Base-by-base conservation (phyloP, 2,888 invertebrate genomes). In the Acheta domesticus region DNA sequence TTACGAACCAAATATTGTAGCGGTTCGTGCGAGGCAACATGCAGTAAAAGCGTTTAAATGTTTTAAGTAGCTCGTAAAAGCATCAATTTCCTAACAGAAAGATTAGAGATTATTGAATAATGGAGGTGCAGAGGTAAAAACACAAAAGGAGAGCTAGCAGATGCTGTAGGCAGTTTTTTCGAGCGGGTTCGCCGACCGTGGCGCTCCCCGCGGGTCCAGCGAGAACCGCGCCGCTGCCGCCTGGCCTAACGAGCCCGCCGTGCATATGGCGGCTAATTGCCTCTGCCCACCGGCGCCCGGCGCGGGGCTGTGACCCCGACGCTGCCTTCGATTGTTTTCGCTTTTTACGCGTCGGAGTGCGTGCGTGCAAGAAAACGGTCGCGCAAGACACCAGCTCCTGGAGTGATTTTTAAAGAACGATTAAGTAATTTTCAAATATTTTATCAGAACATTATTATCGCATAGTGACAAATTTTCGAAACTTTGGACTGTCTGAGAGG, bases 21-120 rank as follows among this genome's bases (percentile, higher is more conserved):
- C 62, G 62, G 62, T 62, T 62, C 62, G 62, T 62, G 62, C 62
- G n/a, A 62, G 62, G 62, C n/a, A 62, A n/a, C 62, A 62, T 62
- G 62, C 62, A 62, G 62, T 62, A 62, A 5, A 62, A 62, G 62
- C 62, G 62, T 62, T 62, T 62, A 62, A 62, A 62, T 62, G n/a
- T n/a, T 62, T 62, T 62, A 62, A 62, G 62, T 14, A 62, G 62
- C n/a, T 62, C 62, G 16, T 62, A 62, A 62, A 62, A 62, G 62
- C 62, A 62, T 62, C 62, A 62, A 62, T 62, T 62, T 62, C 62
- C 62, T 62, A 62, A 62, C 62, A 62, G 62, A 62, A 62, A 62
- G 62, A 62, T 62, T 62, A 62, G 62, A 62, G 62, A 62, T 62
- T 62, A 62, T 62, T 62, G 62, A 62, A 62, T 62, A 62, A 62